Evolutionary conservation across 2,797 vertebrate genomes (phyloP).

Genomic region (Chiloscyllium punctatum): DNA sequence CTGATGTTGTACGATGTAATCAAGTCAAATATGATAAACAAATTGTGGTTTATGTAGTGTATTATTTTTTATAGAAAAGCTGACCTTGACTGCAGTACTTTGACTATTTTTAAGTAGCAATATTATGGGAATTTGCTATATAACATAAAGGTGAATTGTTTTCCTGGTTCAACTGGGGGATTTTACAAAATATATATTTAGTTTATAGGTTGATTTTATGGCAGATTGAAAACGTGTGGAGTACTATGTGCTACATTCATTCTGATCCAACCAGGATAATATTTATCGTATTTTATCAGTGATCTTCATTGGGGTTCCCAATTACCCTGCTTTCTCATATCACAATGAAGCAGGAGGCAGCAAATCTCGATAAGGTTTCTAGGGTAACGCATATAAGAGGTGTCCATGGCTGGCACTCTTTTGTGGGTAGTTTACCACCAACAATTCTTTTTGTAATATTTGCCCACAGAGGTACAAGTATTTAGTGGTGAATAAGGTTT

Average conservation of each 20-base stretch:
- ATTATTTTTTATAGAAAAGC: not conserved
- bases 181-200: not conserved
- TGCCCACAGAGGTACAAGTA: too few species aligned
- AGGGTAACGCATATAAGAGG: not conserved
- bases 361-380: not conserved
- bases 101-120: not conserved
- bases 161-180: not conserved
- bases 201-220: not conserved
- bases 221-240: not conserved
- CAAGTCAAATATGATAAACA: not conserved
- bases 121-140: not conserved
- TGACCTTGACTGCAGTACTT: not conserved
- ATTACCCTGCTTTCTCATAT: not conserved
- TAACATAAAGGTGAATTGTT: not conserved
- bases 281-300: not conserved
- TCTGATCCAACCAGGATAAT: not conserved
- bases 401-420: too few species aligned
- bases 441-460: too few species aligned
- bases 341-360: not conserved
- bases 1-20: not conserved
- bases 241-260: not conserved
- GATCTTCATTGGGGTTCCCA: too few species aligned
- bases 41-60: not conserved
- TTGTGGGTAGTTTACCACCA: too few species aligned
- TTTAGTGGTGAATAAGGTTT: too few species aligned